Conservation (phyloP, 2,113 vertebrate species). For the Speoplatyrhinus poulsoni region DNA sequence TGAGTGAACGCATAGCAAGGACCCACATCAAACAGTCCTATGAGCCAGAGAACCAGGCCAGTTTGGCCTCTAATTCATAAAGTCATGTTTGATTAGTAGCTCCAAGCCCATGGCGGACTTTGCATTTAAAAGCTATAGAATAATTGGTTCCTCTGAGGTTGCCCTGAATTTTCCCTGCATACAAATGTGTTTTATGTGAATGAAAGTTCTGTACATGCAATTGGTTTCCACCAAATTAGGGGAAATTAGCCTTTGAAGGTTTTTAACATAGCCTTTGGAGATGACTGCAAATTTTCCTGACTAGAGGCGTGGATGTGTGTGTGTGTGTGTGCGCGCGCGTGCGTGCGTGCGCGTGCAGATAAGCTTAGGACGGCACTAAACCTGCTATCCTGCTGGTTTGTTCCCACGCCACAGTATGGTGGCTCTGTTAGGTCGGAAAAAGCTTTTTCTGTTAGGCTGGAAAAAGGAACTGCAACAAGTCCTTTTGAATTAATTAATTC, state of each 20-base stretch:
- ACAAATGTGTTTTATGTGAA: constrained; percentile 51
- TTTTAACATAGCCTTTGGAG: constrained; percentile 58
- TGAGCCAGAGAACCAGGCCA: constrained; percentile 42
- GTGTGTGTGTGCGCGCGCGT: background rate
- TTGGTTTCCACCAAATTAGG: constrained; percentile 68
- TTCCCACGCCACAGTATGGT: constrained; percentile 46
- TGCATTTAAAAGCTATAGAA: constrained; percentile 71
- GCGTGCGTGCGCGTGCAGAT: constrained; percentile 43
- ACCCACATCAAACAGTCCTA: constrained; percentile 38
- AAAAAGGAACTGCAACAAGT: constrained; percentile 63
- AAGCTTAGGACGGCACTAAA: constrained; percentile 59
- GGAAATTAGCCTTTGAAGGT: constrained; percentile 77
- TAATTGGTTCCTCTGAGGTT: constrained; percentile 79
- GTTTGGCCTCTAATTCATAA: constrained; percentile 66
- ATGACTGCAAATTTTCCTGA: background rate
- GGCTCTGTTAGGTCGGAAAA: constrained; percentile 54
- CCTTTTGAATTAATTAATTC: constrained; percentile 47
- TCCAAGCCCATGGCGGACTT: constrained; percentile 51
- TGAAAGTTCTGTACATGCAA: constrained; percentile 59
- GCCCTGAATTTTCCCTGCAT: constrained; percentile 53
- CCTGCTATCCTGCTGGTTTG: constrained; percentile 52
- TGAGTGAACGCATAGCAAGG: constrained; percentile 28
- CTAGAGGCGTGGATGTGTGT: constrained; percentile 1
- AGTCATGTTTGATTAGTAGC: constrained; percentile 73
- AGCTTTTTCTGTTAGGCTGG: constrained; percentile 40